These are phyloP conservation scores for Lepidurus arcticus DNA, from an alignment of 1,140 invertebrate species.

Conservation along the genomic window DNA sequence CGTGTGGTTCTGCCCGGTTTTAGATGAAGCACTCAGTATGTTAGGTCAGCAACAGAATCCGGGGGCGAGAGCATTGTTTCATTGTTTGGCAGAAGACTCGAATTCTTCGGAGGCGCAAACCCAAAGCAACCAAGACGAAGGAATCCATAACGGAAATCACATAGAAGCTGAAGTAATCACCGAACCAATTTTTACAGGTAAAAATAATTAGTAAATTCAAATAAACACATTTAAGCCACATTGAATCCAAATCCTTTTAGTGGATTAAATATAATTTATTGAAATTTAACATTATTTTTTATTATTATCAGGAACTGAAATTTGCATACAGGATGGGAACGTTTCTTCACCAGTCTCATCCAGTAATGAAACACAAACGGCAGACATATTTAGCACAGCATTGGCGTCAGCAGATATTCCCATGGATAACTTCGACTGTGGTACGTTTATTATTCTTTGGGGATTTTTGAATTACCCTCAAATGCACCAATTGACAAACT, in stretches of 20 bases:
- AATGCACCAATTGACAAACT: no score
- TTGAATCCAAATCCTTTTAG: not conserved
- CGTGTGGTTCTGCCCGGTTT: not conserved
- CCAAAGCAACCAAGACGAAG: not conserved
- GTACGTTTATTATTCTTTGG: not conserved
- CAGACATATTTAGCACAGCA: slow-evolving; percentile 29
- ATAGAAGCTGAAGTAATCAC: not conserved
- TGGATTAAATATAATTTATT: not conserved
- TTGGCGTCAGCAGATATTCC: slow-evolving; percentile 28
- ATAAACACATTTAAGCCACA: not conserved
- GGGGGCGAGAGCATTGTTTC: not conserved
- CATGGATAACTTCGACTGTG: slow-evolving; percentile 24
- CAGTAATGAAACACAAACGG: not conserved
- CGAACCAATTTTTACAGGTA: not conserved
- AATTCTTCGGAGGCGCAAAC: not conserved
- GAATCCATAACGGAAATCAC: not conserved
- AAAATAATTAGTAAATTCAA: not conserved
- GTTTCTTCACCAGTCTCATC: not conserved
- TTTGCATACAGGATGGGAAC: not conserved
- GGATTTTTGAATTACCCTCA: no score
- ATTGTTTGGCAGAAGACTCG: not conserved
- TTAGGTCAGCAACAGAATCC: not conserved
- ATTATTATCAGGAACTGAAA: not conserved
- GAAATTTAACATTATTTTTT: not conserved
- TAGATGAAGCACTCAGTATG: slow-evolving; percentile 10